Base-by-base conservation (phyloP, 2,888 invertebrate genomes). In the Mechanitis mazaeus region DNA sequence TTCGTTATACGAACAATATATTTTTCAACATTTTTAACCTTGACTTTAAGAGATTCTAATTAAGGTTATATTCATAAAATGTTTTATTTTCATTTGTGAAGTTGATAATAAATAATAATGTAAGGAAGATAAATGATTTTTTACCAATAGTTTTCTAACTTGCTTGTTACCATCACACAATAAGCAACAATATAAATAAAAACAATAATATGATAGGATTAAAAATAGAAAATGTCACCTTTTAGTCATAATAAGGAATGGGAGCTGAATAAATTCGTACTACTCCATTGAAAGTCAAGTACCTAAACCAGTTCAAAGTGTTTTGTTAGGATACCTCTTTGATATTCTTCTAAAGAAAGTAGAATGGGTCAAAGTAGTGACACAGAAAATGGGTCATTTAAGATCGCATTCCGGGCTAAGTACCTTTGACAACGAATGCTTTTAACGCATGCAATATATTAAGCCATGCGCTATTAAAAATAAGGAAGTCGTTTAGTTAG, bases 191-290 rank as follows among this genome's bases (percentile, higher is more conserved):
- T 33, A 63, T 59, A 50, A 61, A 57, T 77, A 77, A 75, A 82
- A 65, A 83, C 73, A 80, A 84, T 79, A 75, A 78, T 75, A 77
- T 73, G 73, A 73, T 71, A 65, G 75, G 75, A 80, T 81, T 81
- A 80, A 78, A 84, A 83, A 84, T 80, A 76, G 83, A 85, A 82
- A 81, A 83, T 85, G 84, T 85, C 85, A 84, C 76, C 77, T 67
- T 68, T 58, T 50, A 75, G 75, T 75, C 73, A 63, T 68, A 71
- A 64, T 63, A 56, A 67, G 64, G 68, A 63, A 63, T 45, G 54
- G 59, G 31, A 50, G 54, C 57, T 83, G 83, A 82, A 85, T 84
- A 83, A 78, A 85, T 85, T 84, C 83, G 81, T 80, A 78, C 75
- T 74, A 75, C 74, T 78, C 77, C 72, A 84, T 82, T 85, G 84